Base-by-base conservation (phyloP, 2,797 vertebrate species). In the Rousettus madagascariensis region DNA sequence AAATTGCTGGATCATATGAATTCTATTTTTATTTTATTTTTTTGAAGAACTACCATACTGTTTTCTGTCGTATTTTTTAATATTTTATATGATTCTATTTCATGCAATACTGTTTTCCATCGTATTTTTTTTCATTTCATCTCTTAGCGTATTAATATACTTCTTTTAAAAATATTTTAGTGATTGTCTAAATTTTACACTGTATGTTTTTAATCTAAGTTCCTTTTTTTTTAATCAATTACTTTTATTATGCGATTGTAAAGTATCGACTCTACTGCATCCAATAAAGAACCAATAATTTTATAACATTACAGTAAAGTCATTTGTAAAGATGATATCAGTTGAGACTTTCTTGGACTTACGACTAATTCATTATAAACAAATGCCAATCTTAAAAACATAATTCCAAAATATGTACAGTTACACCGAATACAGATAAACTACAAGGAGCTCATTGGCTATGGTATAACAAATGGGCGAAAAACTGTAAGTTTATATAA, bases 331-430 rank as follows among this genome's bases (percentile, higher is more conserved):
- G 71, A 74, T 0, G 61, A 16, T 38, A 93, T 72, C 77, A 94
- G 80, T 1, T 75, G 80, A 95, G 38, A 87, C 51, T 33, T 93
- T 85, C 86, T 94, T 59, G 80, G 28, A 68, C 49, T 95, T 88
- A 88, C 10, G 38, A 92, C 49, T 78, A 96, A 96, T 91, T 77
- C 66, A 88, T 83, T 75, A 86, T 71, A 95, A 94, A 97, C 53
- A 91, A 92, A 88, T 65, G n/a, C n/a, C 78, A 84, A 28, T 94
- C 51, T 79, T 82, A 83, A 88, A 92, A 93, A 89, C 78, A 65
- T 22, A 77, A 91, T 71, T 91, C 69, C 36, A 86, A 30, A 82
- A 38, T 66, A 68, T 49, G 22, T 38, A 2, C 11, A 72, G 75
- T 53, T 24, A 85, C 28, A 65, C 33, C 28, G n/a, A 69, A n/a